Evolutionary conservation across 2,888 invertebrate species (phyloP).

Genomic region (Choreutis nemorana): DNA sequence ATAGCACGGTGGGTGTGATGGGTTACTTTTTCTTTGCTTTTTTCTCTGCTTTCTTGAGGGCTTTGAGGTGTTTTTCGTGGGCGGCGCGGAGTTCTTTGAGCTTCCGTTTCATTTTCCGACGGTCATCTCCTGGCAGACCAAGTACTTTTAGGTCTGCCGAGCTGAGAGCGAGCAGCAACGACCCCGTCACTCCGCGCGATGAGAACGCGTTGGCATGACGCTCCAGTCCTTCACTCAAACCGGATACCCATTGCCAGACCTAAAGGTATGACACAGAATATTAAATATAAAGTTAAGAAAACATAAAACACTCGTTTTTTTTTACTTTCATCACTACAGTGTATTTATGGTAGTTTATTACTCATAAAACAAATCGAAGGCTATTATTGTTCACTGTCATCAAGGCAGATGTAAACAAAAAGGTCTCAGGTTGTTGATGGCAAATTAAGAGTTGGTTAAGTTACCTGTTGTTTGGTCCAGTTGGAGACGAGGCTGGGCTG

Average conservation of each 20-base stretch:
- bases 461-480: constrained; percentile 77
- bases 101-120: constrained; percentile 79
- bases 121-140: constrained; percentile 83
- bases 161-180: constrained; percentile 85
- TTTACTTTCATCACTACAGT: no score
- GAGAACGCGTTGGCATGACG: constrained; percentile 88
- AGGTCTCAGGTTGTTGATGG: no score
- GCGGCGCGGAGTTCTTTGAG: constrained; percentile 83
- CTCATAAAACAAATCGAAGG: no score
- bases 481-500: constrained; percentile 51
- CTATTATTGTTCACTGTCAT: no score
- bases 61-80: constrained; percentile 87
- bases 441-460: no score
- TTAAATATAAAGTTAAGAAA: no score
- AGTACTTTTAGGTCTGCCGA: constrained; percentile 91
- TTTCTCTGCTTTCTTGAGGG: constrained; percentile 87
- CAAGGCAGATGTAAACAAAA: no score
- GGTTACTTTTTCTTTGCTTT: constrained; percentile 76
- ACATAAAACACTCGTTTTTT: no score
- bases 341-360: no score
- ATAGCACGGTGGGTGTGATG: neutral
- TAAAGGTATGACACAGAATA: no score
- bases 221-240: constrained; percentile 86
- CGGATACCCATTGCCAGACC: constrained; percentile 92
- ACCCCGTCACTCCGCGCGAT: constrained; percentile 89